Evolutionary conservation across 2,113 vertebrate species (phyloP).

Genomic region (Ploceus nigricollis): DNA sequence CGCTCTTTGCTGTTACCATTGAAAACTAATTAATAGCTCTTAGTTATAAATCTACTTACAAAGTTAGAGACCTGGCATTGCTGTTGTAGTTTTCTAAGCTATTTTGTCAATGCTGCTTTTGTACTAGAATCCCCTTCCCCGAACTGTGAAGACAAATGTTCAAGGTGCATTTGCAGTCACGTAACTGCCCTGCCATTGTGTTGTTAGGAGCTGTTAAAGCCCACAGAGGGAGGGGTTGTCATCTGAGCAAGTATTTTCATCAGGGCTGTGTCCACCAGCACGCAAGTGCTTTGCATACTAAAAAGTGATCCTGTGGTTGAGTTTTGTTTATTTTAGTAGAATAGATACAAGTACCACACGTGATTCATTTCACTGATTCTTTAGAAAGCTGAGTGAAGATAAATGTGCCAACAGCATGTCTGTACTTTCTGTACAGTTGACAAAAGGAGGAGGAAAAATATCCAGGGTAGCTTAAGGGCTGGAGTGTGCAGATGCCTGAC

Average conservation of each 20-base stretch:
- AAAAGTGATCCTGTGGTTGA: not conserved
- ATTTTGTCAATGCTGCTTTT: not conserved
- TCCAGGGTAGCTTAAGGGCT: not conserved
- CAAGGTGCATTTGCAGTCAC: not conserved
- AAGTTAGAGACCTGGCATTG: not conserved
- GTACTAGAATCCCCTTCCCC: not conserved
- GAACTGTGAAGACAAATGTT: not conserved
- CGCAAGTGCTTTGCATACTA: not conserved
- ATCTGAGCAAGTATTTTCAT: not conserved
- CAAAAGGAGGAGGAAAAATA: not conserved
- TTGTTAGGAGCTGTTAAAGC: not conserved
- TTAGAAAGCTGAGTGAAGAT: not conserved
- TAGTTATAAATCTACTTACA: not conserved
- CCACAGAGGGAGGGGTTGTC: not conserved
- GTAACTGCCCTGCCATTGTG: not conserved
- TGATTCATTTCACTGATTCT: not conserved
- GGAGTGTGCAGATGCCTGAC: not conserved
- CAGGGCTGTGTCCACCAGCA: not conserved
- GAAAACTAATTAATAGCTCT: not conserved
- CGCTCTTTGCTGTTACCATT: not conserved
- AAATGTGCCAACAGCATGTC: not conserved
- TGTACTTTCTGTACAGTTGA: not conserved
- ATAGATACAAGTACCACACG: not conserved
- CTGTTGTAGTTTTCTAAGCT: not conserved
- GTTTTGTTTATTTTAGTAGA: slow-evolving; percentile 10